These are phyloP conservation scores for Bungarus multicinctus DNA, from an alignment of 2,113 vertebrate genomes.

Conservation along the genomic window DNA sequence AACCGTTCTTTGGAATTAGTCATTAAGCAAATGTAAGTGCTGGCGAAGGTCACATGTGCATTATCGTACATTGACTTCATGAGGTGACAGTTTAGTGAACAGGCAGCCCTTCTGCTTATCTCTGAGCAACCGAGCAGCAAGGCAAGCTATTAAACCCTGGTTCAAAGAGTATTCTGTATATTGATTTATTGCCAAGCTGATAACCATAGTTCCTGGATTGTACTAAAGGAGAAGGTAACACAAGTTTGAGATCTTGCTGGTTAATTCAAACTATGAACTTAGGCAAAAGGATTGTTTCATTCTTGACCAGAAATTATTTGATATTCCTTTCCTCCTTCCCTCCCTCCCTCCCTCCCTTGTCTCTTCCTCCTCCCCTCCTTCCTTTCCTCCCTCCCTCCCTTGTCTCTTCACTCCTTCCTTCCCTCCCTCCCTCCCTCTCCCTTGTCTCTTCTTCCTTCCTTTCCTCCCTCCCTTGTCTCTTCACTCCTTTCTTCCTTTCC, in stretches of 20 bases:
- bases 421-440: too few species aligned
- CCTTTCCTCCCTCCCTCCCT: too few species aligned
- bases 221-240: background rate
- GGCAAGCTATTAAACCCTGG: background rate
- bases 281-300: background rate
- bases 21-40: background rate
- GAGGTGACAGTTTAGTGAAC: background rate
- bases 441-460: too few species aligned
- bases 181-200: background rate
- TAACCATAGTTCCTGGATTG: background rate
- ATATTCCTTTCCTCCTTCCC: background rate
- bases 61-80: background rate
- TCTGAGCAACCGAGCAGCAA: background rate
- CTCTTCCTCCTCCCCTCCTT: too few species aligned
- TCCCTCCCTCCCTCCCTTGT: too few species aligned
- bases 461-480: too few species aligned
- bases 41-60: background rate
- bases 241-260: background rate
- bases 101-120: background rate
- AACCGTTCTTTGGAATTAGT: background rate
- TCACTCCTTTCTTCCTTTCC: too few species aligned
- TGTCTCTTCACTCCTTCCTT: too few species aligned
- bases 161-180: background rate
- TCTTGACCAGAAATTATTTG: background rate
- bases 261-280: background rate